Evolutionary conservation across 30 jellyfish, hydroid and myxozoan species (phyloP).

Genomic region (Hydra vulgaris): DNA sequence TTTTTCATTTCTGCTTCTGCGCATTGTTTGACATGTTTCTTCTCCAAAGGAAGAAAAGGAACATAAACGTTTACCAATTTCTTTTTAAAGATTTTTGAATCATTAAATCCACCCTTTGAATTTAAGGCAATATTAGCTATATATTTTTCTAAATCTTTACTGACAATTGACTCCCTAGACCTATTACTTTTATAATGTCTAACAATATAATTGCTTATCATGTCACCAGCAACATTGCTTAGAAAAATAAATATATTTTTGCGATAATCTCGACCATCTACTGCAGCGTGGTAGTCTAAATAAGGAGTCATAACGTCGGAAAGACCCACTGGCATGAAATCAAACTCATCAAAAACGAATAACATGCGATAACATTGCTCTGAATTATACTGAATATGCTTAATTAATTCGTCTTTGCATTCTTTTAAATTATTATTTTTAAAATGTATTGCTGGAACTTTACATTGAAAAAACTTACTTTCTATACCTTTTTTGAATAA

Average conservation of each 20-base stretch:
- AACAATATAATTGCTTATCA: conserved; percentile 42
- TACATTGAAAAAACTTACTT: conserved; percentile 51
- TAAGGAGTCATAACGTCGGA: conserved; percentile 58
- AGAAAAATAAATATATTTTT: conserved; percentile 65
- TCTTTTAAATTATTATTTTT: conserved; percentile 24
- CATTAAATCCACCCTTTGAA: conserved; percentile 36
- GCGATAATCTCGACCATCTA: conserved; percentile 85
- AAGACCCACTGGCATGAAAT: conserved; percentile 87
- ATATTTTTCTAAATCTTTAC: conserved; percentile 39
- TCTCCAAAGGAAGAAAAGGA: conserved; percentile 82
- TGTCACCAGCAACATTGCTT: conserved; percentile 69
- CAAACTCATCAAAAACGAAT: conserved; percentile 80
- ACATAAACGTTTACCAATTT: conserved; percentile 58
- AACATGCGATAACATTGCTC: conserved; percentile 45
- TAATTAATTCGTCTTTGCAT: conserved; percentile 33
- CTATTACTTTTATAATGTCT: conserved; percentile 33
- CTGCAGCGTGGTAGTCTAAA: conserved; percentile 50
- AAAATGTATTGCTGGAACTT: conserved; percentile 41
- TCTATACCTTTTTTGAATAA: conserved; percentile 54
- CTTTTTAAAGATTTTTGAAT: conserved; percentile 26
- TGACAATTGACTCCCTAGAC: conserved; percentile 40
- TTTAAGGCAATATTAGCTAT: conserved; percentile 32
- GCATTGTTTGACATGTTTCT: conserved; percentile 53
- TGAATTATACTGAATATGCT: conserved; percentile 15
- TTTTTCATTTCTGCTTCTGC: conserved; percentile 39